phyloP scores from a whole-genome alignment of 2,888 invertebrate genomes.

The Metacarcinus magister region DNA sequence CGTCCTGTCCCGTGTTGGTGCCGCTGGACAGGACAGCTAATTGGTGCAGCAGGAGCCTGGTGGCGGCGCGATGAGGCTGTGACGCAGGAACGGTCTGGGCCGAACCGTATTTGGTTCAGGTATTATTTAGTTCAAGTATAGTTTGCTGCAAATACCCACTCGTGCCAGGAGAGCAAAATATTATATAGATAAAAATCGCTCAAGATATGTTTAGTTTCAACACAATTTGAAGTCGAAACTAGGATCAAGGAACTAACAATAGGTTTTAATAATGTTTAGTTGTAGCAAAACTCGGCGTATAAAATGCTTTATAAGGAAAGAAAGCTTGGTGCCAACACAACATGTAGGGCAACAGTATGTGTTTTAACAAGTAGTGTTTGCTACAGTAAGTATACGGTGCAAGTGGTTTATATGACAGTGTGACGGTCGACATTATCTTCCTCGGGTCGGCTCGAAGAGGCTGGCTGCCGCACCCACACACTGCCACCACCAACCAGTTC shows the following conservation, averaged over 20 bases:
- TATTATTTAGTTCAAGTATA: constrained; percentile 20
- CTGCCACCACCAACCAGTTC: not conserved
- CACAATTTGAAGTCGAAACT: not conserved
- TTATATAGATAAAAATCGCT: not conserved
- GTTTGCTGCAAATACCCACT: not conserved
- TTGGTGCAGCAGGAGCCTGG: not conserved
- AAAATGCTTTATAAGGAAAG: not conserved
- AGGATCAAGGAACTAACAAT: not conserved
- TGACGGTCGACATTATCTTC: not conserved
- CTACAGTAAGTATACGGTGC: not conserved
- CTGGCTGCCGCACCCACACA: not conserved
- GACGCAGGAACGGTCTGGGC: not conserved
- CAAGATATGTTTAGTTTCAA: not conserved
- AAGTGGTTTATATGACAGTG: constrained; percentile 29
- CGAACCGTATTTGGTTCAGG: not conserved
- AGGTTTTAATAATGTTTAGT: not conserved
- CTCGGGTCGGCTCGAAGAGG: not conserved
- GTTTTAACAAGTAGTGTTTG: constrained; percentile 17
- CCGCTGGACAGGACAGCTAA: constrained; percentile 18
- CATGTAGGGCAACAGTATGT: not conserved
- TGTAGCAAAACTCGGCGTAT: not conserved
- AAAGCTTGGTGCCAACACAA: not conserved
- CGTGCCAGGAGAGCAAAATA: not conserved
- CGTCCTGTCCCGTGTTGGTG: constrained; percentile 17
- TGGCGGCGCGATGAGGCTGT: not conserved